Evolutionary conservation across 1,140 invertebrate genomes (phyloP), one percentile per base, ranked within the genome.

Genomic region (Elysia chlorotica): DNA sequence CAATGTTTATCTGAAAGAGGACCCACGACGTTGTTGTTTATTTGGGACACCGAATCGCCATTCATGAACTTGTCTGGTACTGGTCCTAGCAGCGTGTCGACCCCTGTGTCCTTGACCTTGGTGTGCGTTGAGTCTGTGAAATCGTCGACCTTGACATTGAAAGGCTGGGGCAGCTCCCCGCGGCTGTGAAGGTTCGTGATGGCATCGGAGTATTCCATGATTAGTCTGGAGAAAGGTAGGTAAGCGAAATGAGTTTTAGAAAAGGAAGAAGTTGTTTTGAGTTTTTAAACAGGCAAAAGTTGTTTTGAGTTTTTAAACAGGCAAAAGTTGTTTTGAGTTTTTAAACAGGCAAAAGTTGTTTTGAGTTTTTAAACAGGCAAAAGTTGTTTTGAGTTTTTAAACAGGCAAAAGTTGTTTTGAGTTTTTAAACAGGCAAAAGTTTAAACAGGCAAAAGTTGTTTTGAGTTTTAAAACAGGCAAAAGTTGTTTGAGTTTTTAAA

Each of bases 141-240:
- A n/a, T n/a, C n/a, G n/a, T n/a, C n/a, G n/a, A n/a, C n/a, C n/a
- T n/a, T n/a, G n/a, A n/a, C n/a, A n/a, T n/a, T n/a, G n/a, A n/a
- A n/a, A n/a, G n/a, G n/a, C n/a, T n/a, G n/a, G n/a, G n/a, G n/a
- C 37, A 66, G 25, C 17, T 5, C 28, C 25, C 65, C 65, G 21
- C 33, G 19, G 10, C 41, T 10, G 28, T 66, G 65, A 4, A 66
- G 35, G 4, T 21, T 38, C 6, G n/a, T 41, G 33, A 66, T 66
- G 65, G 65, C 37, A 48, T 66, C 65, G 14, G 65, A 10, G 25
- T 19, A 66, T 25, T 66, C 65, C 33, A 66, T 37, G n/a, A 66
- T 66, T 14, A 66, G 65, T 41, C 65, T 66, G 33, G 19, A 41
- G 28, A n/a, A n/a, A n/a, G n/a, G n/a, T n/a, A n/a, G n/a, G n/a